These are phyloP conservation scores for Ailurus styani DNA, from an alignment of 2,113 vertebrate species.

Conservation along the genomic window DNA sequence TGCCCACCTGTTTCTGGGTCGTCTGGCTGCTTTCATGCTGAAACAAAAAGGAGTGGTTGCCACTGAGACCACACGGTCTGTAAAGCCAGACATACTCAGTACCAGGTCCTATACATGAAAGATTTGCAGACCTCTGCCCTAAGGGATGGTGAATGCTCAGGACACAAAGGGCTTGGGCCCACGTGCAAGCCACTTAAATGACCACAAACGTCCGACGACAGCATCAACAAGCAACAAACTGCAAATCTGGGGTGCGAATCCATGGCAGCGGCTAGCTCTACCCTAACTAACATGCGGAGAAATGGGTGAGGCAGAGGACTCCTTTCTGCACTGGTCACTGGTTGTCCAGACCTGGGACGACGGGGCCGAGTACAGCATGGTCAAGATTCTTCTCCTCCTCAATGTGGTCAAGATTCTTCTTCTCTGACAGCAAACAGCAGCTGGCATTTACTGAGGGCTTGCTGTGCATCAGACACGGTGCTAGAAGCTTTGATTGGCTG, in stretches of 20 bases:
- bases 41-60: background rate
- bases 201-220: background rate
- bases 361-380: fast-evolving
- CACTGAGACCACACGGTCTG: background rate
- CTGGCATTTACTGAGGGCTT: fast-evolving
- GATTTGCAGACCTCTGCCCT: background rate
- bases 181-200: background rate
- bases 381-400: no score
- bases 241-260: fast-evolving
- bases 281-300: fast-evolving
- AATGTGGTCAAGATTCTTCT: no score
- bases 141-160: background rate
- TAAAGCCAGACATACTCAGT: background rate
- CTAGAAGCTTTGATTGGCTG: background rate
- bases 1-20: background rate
- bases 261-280: background rate
- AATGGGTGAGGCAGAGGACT: background rate
- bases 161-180: background rate
- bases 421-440: background rate
- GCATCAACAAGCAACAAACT: no score
- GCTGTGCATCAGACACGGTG: background rate
- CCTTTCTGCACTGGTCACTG: background rate
- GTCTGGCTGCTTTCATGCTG: background rate
- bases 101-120: background rate
- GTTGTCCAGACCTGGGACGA: background rate